phyloP scores from a whole-genome alignment of 2,113 vertebrate genomes.

The Psittacula cyanocephala region DNA sequence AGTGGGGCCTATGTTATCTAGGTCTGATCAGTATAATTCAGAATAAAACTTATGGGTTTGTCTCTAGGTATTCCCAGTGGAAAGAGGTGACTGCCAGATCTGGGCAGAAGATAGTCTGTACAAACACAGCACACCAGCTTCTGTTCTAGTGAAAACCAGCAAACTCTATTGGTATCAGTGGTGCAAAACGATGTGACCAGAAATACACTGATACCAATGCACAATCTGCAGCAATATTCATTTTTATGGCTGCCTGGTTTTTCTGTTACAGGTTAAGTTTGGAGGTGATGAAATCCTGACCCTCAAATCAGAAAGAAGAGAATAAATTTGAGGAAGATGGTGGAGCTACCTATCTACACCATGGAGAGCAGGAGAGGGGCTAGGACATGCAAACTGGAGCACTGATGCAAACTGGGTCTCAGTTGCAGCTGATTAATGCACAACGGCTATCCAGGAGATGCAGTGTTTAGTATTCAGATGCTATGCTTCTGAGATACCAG shows the following conservation, averaged over 20 bases:
- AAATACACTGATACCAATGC: background rate
- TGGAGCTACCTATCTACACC: background rate
- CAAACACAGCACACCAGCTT: background rate
- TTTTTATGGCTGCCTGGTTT: background rate
- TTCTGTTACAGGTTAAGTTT: background rate
- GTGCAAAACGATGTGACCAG: background rate
- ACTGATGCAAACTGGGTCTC: background rate
- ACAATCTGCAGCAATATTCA: background rate
- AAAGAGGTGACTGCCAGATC: background rate
- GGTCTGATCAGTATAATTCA: background rate
- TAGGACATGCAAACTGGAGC: background rate
- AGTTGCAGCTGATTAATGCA: background rate
- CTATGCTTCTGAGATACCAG: background rate
- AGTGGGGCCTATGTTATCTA: background rate
- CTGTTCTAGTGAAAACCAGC: background rate
- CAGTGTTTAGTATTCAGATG: background rate
- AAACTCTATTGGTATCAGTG: background rate
- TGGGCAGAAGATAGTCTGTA: background rate
- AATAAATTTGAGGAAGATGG: background rate
- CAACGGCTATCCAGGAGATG: background rate
- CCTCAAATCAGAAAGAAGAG: background rate
- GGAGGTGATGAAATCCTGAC: background rate
- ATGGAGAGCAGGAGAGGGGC: background rate
- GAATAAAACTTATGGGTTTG: background rate
- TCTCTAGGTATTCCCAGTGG: accelerated